These are phyloP conservation scores for Alectura lathami DNA, from an alignment of 2,113 vertebrate species.

Conservation along the genomic window DNA sequence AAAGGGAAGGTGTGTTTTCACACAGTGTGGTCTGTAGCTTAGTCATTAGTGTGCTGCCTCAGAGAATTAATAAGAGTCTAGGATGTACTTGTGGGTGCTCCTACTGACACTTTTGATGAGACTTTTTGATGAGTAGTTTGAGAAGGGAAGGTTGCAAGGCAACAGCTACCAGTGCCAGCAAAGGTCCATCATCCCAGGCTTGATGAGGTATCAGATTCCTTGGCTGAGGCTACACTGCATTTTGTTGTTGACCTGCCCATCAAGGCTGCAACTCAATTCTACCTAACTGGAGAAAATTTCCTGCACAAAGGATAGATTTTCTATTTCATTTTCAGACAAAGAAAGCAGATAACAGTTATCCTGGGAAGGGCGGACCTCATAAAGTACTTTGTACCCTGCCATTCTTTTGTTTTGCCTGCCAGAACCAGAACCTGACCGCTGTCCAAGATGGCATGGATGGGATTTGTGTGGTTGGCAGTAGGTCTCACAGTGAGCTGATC, in stretches of 20 bases:
- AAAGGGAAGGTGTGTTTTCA: background rate
- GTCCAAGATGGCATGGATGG: background rate
- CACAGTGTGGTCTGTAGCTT: background rate
- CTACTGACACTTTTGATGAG: background rate
- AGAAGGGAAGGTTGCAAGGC: background rate
- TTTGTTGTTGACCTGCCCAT: background rate
- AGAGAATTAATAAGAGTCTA: background rate
- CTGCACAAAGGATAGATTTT: background rate
- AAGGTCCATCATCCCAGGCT: background rate
- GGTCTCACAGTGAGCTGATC: background rate
- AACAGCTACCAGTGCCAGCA: background rate
- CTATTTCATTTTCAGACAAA: background rate
- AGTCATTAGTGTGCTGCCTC: background rate
- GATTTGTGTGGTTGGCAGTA: background rate
- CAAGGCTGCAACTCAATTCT: background rate
- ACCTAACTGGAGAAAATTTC: background rate
- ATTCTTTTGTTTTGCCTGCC: background rate
- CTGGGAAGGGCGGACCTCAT: background rate
- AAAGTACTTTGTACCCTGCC: background rate
- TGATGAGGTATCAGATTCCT: background rate
- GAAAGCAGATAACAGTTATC: background rate
- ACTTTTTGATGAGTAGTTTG: background rate
- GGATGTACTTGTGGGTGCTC: background rate
- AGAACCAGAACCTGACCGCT: background rate
- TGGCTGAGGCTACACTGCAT: fast-evolving